Base-by-base conservation (phyloP, 2,797 vertebrate species). In the Molossus alvarezi region DNA sequence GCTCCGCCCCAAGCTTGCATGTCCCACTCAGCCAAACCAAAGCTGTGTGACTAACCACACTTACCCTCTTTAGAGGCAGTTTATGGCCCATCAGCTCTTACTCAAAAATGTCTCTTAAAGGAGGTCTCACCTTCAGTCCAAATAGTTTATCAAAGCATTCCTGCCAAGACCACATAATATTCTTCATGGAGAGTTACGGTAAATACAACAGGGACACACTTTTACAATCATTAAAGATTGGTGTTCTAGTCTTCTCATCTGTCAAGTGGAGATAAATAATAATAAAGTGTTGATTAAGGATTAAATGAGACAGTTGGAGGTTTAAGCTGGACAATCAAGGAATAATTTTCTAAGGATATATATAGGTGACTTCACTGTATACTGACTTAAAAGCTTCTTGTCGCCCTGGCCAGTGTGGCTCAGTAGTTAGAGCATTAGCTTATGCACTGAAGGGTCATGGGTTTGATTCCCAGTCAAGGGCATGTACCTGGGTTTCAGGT, bases 341-440 rank as follows among this genome's bases (percentile, higher is more conserved):
- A 90, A 37, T 67, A 80, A 73, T 88, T 94, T 90, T 55, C 72
- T 90, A 33, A 73, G 69, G 62, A 25, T 51, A 33, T 51, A 33
- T 58, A 45, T 37, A 41, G 45, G 86, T 92, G 73, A 85, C 72
- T 33, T 91, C 55, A 75, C n/a, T 6, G 29, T 2, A 11, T 55
- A 48, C 41, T 85, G 48, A 73, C 67, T 69, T 90, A 85, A 84
- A 60, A 75, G 53, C 23, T 72, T 41, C 55, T 41, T 58, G 37
- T 91, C n/a, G 41, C 41, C 41, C 41, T 45, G 41, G 41, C 41
- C 41, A 45, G 41, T 45, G 41, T 45, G 41, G 41, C 41, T 45
- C 41, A 4, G 41, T 45, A 6, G 41, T 45, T 45, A 45, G 41
- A 45, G 41, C 41, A 45, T 45, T 45, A 6, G 41, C 41, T 6